phyloP scores from a whole-genome alignment of 1,140 invertebrate genomes.

The Eumaeus atala region DNA sequence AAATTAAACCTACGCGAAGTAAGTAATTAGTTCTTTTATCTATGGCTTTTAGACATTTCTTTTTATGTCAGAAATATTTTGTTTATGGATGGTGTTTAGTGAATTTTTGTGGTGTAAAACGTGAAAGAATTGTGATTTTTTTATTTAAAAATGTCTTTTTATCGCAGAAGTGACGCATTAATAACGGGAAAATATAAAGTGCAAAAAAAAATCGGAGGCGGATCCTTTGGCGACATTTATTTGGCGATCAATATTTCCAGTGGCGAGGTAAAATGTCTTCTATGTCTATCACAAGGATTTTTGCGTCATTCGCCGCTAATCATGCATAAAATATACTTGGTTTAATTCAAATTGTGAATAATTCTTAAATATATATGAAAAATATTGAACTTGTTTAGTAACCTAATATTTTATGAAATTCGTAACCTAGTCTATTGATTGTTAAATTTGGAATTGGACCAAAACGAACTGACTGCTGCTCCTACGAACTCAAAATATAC shows the following conservation, averaged over 20 bases:
- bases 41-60: neutral
- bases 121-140: constrained; percentile 1
- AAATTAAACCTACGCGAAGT: neutral
- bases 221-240: constrained; percentile 99
- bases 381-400: too few relatives aligned
- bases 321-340: neutral
- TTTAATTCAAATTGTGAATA: neutral
- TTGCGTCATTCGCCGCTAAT: neutral
- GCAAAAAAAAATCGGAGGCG: constrained; percentile 96
- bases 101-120: constrained; percentile 2
- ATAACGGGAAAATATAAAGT: constrained; percentile 95
- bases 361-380: too few relatives aligned
- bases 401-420: too few relatives aligned
- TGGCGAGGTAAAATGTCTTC: constrained; percentile 84
- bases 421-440: too few relatives aligned
- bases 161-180: constrained; percentile 22
- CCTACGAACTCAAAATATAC: too few relatives aligned
- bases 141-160: neutral
- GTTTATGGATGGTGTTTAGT: constrained; percentile 1
- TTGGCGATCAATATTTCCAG: constrained; percentile 95
- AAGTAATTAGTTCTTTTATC: too few relatives aligned
- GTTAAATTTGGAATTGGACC: too few relatives aligned
- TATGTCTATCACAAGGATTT: neutral
- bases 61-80: neutral
- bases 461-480: too few relatives aligned